phyloP scores from a whole-genome alignment of 2,888 invertebrate species.

The Rotaria socialis region DNA sequence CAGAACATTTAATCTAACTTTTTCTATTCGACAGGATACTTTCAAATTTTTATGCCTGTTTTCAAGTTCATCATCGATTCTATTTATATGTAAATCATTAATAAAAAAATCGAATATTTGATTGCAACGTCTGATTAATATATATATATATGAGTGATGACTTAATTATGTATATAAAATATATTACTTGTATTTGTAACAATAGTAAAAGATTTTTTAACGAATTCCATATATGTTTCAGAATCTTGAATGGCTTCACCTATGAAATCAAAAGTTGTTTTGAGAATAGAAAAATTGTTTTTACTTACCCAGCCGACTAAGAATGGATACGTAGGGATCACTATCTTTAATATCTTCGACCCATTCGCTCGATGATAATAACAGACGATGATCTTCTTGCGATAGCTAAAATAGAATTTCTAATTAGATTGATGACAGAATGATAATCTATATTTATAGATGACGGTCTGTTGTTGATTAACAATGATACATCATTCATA shows the following conservation, averaged over 20 bases:
- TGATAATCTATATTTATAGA: background rate
- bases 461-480: background rate
- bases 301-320: background rate
- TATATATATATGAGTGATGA: background rate
- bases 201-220: constrained; percentile 31
- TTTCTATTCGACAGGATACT: no score
- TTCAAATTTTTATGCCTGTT: background rate
- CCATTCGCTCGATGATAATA: constrained; percentile 24
- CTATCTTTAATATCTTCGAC: constrained; percentile 28
- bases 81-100: no score
- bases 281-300: background rate
- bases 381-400: constrained; percentile 29
- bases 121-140: no score
- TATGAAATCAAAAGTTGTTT: background rate
- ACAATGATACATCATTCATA: no score
- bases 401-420: background rate
- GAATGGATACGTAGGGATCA: constrained; percentile 16
- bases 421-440: background rate
- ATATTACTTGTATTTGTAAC: constrained; percentile 20
- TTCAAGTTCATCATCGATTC: background rate
- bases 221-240: background rate
- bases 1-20: background rate
- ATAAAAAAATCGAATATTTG: no score
- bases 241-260: constrained; percentile 36
- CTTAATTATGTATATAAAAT: background rate